Conservation (phyloP, 2,888 invertebrate species). For the Encarsia formosa region DNA sequence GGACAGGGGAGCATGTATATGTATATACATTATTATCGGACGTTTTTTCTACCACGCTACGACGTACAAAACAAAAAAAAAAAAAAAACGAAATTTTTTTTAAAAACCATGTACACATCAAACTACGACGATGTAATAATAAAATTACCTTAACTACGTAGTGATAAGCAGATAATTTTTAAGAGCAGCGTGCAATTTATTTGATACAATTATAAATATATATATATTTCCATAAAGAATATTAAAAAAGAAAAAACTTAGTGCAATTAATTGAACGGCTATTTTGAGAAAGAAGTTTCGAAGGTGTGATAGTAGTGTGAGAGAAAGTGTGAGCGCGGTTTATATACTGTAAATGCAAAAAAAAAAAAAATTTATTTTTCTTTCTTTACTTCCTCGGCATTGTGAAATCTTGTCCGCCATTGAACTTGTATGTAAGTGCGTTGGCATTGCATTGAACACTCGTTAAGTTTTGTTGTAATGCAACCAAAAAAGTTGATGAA, state of each 20-base stretch:
- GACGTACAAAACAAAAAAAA: conserved; percentile 29
- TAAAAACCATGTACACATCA: neutral
- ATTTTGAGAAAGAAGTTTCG: conserved; percentile 2
- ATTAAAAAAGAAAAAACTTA: too few species aligned
- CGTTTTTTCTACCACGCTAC: conserved; percentile 32
- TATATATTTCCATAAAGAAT: too few species aligned
- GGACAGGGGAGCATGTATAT: conserved; percentile 8
- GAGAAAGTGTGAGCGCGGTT: conserved; percentile 14
- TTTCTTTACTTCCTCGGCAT: too few species aligned
- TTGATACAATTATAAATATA: conserved; percentile 17
- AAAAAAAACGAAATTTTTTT: conserved; percentile 9
- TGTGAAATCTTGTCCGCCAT: too few species aligned
- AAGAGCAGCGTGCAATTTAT: conserved; percentile 24
- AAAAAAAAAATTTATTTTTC: neutral
- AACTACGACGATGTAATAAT: conserved; percentile 17
- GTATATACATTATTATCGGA: conserved; percentile 22
- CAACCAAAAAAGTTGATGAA: too few species aligned
- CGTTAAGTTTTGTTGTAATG: too few species aligned
- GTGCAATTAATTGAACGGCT: conserved; percentile 21
- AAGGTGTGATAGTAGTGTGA: conserved; percentile 6
- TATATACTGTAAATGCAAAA: conserved; percentile 3
- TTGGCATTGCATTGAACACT: too few species aligned
- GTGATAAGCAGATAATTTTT: conserved; percentile 15
- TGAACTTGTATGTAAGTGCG: too few species aligned
- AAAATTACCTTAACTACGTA: conserved; percentile 14